A percentile compares a stretch with the other conserved stretches of the same genome.
Conservation (phyloP, 2,113 vertebrate species). For the Sylvia atricapilla region DNA sequence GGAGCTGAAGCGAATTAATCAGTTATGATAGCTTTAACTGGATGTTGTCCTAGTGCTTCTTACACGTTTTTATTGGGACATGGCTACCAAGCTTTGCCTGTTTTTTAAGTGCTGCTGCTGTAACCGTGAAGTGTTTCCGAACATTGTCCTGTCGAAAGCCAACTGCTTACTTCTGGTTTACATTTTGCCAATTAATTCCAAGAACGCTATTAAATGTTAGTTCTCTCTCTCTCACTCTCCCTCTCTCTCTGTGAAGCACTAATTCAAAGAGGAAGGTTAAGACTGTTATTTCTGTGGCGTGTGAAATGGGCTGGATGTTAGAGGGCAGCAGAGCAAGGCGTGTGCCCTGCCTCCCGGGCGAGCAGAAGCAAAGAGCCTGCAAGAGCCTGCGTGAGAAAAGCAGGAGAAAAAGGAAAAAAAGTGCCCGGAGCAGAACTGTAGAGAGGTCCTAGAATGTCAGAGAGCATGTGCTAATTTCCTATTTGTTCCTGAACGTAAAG, state of each 20-base stretch:
- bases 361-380: neutral
- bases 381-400: neutral
- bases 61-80: neutral
- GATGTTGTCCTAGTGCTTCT: neutral
- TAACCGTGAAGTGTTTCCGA: neutral
- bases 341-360: neutral
- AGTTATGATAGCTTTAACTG: neutral
- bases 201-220: neutral
- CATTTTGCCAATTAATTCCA: neutral
- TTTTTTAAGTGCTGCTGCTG: neutral
- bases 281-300: neutral
- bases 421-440: neutral
- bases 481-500: neutral
- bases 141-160: neutral
- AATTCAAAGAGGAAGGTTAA: neutral
- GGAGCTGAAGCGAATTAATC: neutral
- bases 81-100: neutral
- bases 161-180: slow-evolving; percentile 24
- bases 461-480: neutral
- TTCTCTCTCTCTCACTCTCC: neutral
- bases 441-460: neutral
- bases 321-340: neutral
- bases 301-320: slow-evolving; percentile 15
- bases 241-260: neutral
- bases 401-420: neutral